Evolutionary conservation across 1,140 invertebrate species (phyloP), one percentile per base, ranked within the genome.

Genomic region (Monochamus saltuarius): DNA sequence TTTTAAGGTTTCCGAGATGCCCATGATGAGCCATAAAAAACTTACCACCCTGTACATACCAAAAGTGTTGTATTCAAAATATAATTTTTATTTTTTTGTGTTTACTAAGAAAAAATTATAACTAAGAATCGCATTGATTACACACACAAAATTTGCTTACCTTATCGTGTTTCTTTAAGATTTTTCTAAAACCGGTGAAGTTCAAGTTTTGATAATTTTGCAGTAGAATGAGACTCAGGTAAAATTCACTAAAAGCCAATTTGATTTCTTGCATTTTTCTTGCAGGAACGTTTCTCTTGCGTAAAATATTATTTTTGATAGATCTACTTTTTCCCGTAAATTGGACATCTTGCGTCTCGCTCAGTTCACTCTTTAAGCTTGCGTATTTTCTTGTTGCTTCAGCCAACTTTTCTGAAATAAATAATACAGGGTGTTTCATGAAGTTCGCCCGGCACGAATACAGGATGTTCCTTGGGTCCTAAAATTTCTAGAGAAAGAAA

Each of bases 101-200:
- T n/a, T n/a, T n/a, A n/a, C n/a, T n/a, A n/a, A n/a, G n/a, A n/a
- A n/a, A n/a, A n/a, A n/a, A n/a, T n/a, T n/a, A n/a, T n/a, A n/a
- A n/a, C n/a, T n/a, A n/a, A n/a, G n/a, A n/a, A n/a, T n/a, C n/a
- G n/a, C n/a, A n/a, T n/a, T n/a, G n/a, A n/a, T n/a, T n/a, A n/a
- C n/a, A n/a, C n/a, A n/a, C 57, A 59, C 43, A 36, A 49, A 65
- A 14, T 61, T 50, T 37, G 17, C 67, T 70, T 80, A 98, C 91
- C 85, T 99, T 99, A 79, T 99, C 98, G 78, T 99, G 97, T 80
- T 99, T 99, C 77, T 99, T 99, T n/a, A 99, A 83, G 74, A 99
- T 99, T 81, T 99, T 99, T 57, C 97, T 85, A 81, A 99, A 99
- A 0, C 98, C 98, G 11, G 97, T 99, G 71, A 95, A 97, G 81